phyloP scores from a whole-genome alignment of 64 coral and sea anemone species.

The Montipora cactus region DNA sequence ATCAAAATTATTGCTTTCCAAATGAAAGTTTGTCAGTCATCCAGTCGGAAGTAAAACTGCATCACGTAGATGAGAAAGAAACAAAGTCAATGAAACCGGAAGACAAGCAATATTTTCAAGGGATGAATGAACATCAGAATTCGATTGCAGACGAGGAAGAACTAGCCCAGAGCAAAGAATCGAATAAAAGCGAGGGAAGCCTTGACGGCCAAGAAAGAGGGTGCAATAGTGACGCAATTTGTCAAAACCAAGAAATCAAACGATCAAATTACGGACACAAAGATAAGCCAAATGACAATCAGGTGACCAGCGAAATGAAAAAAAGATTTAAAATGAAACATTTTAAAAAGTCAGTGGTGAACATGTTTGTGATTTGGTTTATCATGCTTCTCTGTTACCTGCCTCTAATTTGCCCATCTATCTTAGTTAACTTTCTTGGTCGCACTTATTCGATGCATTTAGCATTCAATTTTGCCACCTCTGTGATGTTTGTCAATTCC shows the following conservation, averaged over 20 bases:
- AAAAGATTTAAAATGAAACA: slow-evolving; percentile 1
- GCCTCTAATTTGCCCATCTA: too few relatives aligned
- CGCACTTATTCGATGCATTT: too few relatives aligned
- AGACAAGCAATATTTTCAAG: neutral
- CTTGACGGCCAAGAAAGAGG: neutral
- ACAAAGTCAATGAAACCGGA: neutral
- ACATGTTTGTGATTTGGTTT: neutral
- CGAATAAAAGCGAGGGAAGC: neutral
- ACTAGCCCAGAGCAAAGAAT: neutral
- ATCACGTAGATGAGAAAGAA: too few relatives aligned
- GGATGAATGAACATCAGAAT: neutral
- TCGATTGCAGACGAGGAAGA: neutral
- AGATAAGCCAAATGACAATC: neutral
- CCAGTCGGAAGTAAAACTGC: too few relatives aligned
- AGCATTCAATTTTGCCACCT: too few relatives aligned
- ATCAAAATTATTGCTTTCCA: too few relatives aligned
- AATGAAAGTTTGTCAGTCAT: too few relatives aligned
- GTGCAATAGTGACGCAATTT: neutral
- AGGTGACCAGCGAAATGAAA: neutral
- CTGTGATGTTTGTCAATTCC: too few relatives aligned
- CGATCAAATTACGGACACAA: neutral
- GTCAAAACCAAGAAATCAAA: neutral
- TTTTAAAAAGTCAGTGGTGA: slow-evolving; percentile 7
- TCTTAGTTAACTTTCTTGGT: neutral
- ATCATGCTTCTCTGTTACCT: too few relatives aligned